Percentiles rank a stretch among this genome's conserved stretches.
Conservation (phyloP, 2,113 vertebrate genomes). For the Labeo catla region DNA sequence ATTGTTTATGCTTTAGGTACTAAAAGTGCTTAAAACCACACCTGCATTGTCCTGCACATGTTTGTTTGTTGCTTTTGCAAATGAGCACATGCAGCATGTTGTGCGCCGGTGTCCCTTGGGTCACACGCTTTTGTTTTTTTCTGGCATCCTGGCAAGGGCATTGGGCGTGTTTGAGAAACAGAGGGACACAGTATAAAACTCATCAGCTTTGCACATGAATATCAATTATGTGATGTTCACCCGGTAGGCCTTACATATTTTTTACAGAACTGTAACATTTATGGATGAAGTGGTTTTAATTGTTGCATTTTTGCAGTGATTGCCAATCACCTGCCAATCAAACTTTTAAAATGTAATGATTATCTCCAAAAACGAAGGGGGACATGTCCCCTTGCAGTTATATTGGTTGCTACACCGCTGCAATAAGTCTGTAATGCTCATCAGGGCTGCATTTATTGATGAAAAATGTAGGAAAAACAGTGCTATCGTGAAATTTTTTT, state of each 20-base stretch:
- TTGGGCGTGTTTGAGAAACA: neutral
- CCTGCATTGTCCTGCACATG: constrained; percentile 39
- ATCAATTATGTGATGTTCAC: neutral
- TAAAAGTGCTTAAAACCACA: constrained; percentile 41
- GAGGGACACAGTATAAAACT: neutral
- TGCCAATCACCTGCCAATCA: neutral
- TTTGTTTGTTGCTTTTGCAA: constrained; percentile 56
- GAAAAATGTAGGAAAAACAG: no score
- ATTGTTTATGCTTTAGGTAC: constrained; percentile 1
- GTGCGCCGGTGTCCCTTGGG: constrained; percentile 36
- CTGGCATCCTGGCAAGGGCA: neutral
- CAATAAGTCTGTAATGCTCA: no score
- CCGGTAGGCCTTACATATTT: neutral
- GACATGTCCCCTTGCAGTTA: neutral
- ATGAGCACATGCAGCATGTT: constrained; percentile 43
- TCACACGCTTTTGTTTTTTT: constrained; percentile 25
- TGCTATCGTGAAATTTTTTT: no score
- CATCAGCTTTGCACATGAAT: constrained; percentile 1
- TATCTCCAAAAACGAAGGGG: neutral
- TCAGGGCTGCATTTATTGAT: no score
- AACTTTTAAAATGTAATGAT: neutral
- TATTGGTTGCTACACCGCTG: constrained; percentile 7
- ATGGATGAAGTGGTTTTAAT: neutral
- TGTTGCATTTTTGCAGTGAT: neutral
- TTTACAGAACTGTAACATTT: neutral